A percentile compares a stretch with the other conserved stretches of the same genome.
Conservation (phyloP, 2,888 invertebrate genomes). For the Acleris emargana region DNA sequence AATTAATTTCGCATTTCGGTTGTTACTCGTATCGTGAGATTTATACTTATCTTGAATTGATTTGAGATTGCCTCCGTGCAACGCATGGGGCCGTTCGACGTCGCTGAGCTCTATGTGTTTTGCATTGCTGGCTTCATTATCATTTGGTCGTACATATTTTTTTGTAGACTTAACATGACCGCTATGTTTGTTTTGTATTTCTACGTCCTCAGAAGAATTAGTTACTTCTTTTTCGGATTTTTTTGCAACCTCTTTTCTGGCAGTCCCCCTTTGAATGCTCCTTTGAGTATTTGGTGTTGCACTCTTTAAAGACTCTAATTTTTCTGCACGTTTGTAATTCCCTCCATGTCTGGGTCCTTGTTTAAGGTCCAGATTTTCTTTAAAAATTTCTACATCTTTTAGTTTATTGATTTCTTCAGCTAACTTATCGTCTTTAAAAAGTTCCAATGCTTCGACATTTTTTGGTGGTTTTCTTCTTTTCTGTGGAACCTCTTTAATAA, state of each 20-base stretch:
- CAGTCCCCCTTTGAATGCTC: conserved; percentile 1
- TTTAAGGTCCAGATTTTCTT: conserved; percentile 60
- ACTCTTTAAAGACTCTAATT: conserved; percentile 34
- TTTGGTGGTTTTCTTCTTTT: conserved; percentile 55
- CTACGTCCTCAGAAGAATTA: conserved; percentile 39
- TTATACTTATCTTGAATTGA: conserved; percentile 42
- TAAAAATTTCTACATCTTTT: conserved; percentile 74
- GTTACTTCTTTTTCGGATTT: conserved; percentile 62
- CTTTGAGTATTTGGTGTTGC: conserved; percentile 42
- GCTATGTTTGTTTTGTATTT: conserved; percentile 47
- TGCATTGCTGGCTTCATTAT: conserved; percentile 48
- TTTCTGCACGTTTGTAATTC: conserved; percentile 65
- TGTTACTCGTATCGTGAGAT: conserved; percentile 44
- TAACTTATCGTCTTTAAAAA: conserved; percentile 72
- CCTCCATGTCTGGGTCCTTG: conserved; percentile 75
- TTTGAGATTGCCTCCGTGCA: conserved; percentile 64
- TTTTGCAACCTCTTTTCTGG: conserved; percentile 51
- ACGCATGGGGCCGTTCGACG: conserved; percentile 38
- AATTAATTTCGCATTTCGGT: conserved; percentile 58
- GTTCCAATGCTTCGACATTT: conserved; percentile 60
- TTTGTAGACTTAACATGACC: conserved; percentile 51
- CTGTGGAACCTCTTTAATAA: conserved; percentile 66
- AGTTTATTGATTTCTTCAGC: conserved; percentile 73
- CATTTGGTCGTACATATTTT: conserved; percentile 46
- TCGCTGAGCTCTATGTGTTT: conserved; percentile 57